phyloP scores from a whole-genome alignment of 2,113 vertebrate genomes.

The Eudorcas thomsonii region DNA sequence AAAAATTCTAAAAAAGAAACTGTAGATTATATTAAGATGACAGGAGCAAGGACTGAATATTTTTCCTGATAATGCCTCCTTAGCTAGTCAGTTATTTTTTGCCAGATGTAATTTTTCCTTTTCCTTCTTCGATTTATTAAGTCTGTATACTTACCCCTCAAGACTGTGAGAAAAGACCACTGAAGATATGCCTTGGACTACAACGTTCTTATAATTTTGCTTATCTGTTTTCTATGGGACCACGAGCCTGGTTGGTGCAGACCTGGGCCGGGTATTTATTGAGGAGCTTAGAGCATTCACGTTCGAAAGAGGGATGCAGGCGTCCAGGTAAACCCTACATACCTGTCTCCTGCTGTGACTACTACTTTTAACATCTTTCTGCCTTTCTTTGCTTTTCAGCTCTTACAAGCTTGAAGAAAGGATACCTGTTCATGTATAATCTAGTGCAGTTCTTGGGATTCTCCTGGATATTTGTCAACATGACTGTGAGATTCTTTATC shows the following conservation, averaged over 20 bases:
- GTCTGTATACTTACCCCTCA: neutral
- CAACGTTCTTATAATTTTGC: neutral
- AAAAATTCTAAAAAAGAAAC: neutral
- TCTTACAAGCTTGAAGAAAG: constrained; percentile 87
- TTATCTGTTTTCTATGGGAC: neutral
- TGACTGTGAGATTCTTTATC: constrained; percentile 94
- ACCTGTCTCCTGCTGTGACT: neutral
- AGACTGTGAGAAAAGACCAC: neutral
- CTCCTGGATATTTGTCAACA: constrained; percentile 97
- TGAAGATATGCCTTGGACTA: neutral
- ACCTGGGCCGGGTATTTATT: neutral
- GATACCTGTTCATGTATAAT: constrained; percentile 93
- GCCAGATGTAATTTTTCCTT: neutral
- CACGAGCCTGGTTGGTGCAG: neutral
- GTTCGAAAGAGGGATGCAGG: neutral
- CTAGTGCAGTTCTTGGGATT: constrained; percentile 97
- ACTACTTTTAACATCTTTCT: neutral
- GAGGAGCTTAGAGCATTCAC: neutral
- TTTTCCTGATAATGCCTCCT: neutral
- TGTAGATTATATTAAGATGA: neutral
- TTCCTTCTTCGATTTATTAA: neutral
- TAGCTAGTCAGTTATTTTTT: neutral
- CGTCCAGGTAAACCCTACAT: neutral
- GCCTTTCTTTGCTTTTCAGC: constrained; percentile 71
- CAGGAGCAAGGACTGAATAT: neutral